Base-by-base conservation (phyloP, 2,797 vertebrate species). In the Sphenopsis melanotis region DNA sequence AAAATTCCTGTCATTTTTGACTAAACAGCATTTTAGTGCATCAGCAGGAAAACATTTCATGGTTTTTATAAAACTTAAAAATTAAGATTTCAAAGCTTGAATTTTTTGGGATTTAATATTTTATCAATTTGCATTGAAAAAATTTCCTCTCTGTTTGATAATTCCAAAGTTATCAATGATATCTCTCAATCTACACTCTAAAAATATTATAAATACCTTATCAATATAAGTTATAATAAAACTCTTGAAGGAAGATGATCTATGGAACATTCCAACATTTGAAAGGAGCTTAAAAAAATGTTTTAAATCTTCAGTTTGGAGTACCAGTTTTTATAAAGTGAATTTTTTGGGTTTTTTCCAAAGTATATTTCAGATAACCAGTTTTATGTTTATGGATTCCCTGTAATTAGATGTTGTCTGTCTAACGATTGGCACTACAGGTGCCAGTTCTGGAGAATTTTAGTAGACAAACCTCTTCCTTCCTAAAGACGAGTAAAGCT, bases 401-500 rank as follows among this genome's bases (percentile, higher is more conserved):
- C 77, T 86, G 46, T 80, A 77, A 50, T 88, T 59, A 49, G 24
- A 55, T 83, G 10, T 60, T 83, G 13, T 66, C 44, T 89, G 44
- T 64, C 42, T 83, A 77, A 87, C 72, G 14, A 69, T 80, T 60
- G 79, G 36, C 66, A 65, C 39, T 92, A 59, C 53, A 59, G 55
- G 66, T 65, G 56, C 75, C 39, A 71, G 49, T 77, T 89, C 55
- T 90, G 24, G 44, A 83, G 53, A 24, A 20, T 53, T 47, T 89
- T 59, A 46, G 26, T 29, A 86, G 70, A 84, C 39, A 82, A 66
- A 66, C 74, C 42, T 91, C 79, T 78, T 85, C 15, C 30, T 77
- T 89, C 34, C 86, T 92, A 90, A 87, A 93, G 26, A 22, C 17
- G 27, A 85, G 69, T 87, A 91, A 93, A 95, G 22, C 47, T 87